Conservation (phyloP, 2,113 vertebrate genomes). For the Sturnus vulgaris region DNA sequence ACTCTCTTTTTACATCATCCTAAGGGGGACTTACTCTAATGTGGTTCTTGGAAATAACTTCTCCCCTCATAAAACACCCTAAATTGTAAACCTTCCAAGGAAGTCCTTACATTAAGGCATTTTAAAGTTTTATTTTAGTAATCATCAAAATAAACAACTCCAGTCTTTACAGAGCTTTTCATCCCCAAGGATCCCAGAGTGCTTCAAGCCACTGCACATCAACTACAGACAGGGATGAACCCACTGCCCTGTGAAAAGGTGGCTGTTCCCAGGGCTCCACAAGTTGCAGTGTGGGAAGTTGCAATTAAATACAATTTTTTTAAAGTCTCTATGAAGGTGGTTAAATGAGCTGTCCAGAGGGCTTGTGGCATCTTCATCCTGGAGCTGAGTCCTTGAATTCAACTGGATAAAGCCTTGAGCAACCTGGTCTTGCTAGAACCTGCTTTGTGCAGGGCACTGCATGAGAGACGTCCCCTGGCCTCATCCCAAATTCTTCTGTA, state of each 20-base stretch:
- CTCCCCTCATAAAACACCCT: background rate
- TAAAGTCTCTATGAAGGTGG: background rate
- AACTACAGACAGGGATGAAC: background rate
- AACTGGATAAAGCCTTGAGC: background rate
- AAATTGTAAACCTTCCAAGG: background rate
- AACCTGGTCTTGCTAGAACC: background rate
- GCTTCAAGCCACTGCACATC: background rate
- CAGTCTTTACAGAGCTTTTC: background rate
- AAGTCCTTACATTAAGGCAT: background rate
- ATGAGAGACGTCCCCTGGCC: accelerated
- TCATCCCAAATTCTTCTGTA: background rate
- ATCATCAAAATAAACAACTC: background rate
- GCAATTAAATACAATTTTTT: background rate
- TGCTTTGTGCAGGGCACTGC: background rate
- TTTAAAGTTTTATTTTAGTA: background rate
- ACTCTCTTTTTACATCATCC: background rate
- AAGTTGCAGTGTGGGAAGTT: background rate
- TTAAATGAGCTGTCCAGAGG: background rate
- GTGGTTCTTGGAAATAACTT: constrained; percentile 21
- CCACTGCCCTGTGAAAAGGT: background rate
- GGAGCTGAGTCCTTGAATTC: background rate
- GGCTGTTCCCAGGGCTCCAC: background rate
- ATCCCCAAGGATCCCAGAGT: background rate
- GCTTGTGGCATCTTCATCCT: background rate
- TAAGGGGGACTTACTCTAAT: background rate